Base-by-base conservation (phyloP, 1,140 invertebrate genomes). In the Drosophila persimilis region DNA sequence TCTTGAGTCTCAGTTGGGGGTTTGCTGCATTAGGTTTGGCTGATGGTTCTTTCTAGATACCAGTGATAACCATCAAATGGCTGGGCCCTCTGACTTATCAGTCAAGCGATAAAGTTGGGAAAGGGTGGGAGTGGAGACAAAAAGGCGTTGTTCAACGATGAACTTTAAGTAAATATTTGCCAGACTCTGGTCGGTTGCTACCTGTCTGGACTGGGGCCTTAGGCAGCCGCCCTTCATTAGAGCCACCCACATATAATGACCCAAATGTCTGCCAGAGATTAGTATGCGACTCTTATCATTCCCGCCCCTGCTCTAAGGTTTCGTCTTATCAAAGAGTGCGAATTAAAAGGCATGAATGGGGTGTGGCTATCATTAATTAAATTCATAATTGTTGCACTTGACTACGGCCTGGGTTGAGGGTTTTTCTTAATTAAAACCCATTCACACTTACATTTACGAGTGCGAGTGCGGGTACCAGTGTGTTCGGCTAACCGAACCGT, bases 361-460 rank as follows among this genome's bases (percentile, higher is more conserved):
- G 48, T 24, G 5, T 2, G 31, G n/a, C 4, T 22, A 29, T 59
- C 51, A 74, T 71, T 77, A 77, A 81, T 71, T 65, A 66, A 62
- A 65, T 69, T 56, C 43, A 43, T 63, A 80, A 61, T 78, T 67
- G 62, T 17, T 46, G 66, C 43, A 72, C 56, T 73, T 54, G 31
- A 58, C 22, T 46, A 26, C 31, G 39, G 57, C 24, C 59, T 73
- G n/a, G 50, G 41, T 59, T 51, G 73, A 48, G 35, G 46, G 54
- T 71, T 59, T 61, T 71, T 72, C 70, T 80, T 86, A 73, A 77
- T 73, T 73, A 56, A 70, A 73, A 55, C 56, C 45, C 61, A 73
- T 77, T 63, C 63, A 63, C 43, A 50, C 63, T 52, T 44, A 26
- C 52, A 79, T 66, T 73, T 64, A 56, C 63, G 44, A 69, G 51